Conservation (phyloP, 2,797 vertebrate genomes). For the Dendrocincla fuliginosa region DNA sequence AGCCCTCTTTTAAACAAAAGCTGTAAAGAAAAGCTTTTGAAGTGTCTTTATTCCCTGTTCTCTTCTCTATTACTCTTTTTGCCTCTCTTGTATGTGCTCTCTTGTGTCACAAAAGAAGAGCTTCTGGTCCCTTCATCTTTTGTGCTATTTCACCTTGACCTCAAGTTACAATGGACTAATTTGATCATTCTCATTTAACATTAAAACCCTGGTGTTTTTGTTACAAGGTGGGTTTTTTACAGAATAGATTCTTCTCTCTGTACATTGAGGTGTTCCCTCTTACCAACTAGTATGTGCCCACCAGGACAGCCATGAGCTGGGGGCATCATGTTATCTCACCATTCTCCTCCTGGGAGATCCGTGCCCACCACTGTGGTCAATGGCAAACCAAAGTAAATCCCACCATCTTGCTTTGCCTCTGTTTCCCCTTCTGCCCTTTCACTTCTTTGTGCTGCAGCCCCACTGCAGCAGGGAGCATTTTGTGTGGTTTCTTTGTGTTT, state of each 20-base stretch:
- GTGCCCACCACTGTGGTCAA: neutral
- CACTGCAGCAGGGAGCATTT: neutral
- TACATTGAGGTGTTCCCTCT: rapidly evolving
- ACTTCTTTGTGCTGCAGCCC: neutral
- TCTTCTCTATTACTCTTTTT: neutral
- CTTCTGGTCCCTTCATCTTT: neutral
- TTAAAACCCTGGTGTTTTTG: neutral
- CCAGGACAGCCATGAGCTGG: neutral
- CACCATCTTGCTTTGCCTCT: neutral
- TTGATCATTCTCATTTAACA: neutral
- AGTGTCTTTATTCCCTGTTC: neutral
- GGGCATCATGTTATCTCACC: neutral
- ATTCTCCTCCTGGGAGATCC: neutral
- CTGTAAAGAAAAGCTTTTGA: slow-evolving; percentile 14
- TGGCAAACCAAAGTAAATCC: neutral
- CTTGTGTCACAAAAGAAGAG: neutral
- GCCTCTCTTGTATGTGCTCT: neutral
- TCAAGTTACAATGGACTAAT: neutral
- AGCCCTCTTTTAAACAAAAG: slow-evolving; percentile 6
- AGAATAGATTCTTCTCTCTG: neutral
- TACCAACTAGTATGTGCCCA: neutral
- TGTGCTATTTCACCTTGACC: neutral
- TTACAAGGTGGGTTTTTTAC: neutral
- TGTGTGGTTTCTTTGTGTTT: neutral
- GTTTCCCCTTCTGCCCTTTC: neutral